These are phyloP conservation scores for Stomatorhinus walkeri DNA, from an alignment of 2,797 vertebrate species.

Conservation along the genomic window DNA sequence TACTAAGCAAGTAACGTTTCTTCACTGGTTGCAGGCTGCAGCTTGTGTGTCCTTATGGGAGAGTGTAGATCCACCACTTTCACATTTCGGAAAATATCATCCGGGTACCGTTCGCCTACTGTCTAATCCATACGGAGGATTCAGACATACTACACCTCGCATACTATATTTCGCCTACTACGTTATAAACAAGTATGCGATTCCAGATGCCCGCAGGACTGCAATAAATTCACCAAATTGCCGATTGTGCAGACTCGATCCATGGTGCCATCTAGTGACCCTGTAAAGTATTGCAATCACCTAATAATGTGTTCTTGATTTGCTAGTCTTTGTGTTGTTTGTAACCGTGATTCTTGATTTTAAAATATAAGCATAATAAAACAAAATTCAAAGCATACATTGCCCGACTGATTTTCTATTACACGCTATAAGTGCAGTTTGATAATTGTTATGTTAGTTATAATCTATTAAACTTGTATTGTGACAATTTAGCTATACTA, in stretches of 20 bases:
- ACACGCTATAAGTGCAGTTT: background rate
- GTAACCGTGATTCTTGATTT: background rate
- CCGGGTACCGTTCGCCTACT: background rate
- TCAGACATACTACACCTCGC: background rate
- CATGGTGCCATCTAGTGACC: constrained; percentile 2
- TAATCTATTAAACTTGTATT: background rate
- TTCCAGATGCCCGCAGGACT: background rate
- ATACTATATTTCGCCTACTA: background rate
- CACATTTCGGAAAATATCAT: background rate
- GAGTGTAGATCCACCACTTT: background rate
- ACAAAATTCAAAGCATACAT: background rate
- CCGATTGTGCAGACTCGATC: background rate
- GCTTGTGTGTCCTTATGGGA: background rate
- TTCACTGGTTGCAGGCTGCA: background rate
- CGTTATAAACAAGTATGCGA: background rate
- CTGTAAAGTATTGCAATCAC: background rate
- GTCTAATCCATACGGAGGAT: background rate
- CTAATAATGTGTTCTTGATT: background rate
- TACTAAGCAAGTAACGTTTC: background rate
- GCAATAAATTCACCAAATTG: background rate
- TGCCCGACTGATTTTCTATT: background rate
- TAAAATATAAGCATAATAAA: background rate
- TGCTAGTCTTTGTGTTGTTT: background rate
- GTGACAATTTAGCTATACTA: background rate
- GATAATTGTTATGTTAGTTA: background rate